These are phyloP conservation scores for Cosmorhoe ocellata DNA, from an alignment of 2,888 invertebrate genomes.

Conservation along the genomic window DNA sequence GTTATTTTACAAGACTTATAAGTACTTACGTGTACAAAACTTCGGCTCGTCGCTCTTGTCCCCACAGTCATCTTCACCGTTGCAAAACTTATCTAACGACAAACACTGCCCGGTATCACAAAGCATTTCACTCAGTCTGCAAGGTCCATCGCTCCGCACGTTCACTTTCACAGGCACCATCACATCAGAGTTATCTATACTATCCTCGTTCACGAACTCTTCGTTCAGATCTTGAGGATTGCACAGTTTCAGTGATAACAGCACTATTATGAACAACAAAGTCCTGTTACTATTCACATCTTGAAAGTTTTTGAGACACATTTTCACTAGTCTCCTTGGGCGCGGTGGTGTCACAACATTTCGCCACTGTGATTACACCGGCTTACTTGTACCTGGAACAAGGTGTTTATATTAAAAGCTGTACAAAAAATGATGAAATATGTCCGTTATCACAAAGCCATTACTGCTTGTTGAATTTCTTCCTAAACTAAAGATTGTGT, in stretches of 20 bases:
- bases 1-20: neutral
- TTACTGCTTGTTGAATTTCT: no score
- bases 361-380: conserved; percentile 33
- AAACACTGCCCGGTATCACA: conserved; percentile 87
- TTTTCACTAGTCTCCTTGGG: conserved; percentile 47
- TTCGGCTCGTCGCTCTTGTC: conserved; percentile 90
- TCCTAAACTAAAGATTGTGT: no score
- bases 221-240: conserved; percentile 74
- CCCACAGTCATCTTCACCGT: conserved; percentile 89
- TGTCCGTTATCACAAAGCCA: neutral
- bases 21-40: conserved; percentile 89
- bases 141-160: conserved; percentile 63
- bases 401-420: neutral
- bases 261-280: conserved; percentile 69
- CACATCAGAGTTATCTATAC: conserved; percentile 55
- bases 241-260: conserved; percentile 71
- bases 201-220: conserved; percentile 70
- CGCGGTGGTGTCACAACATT: conserved; percentile 62
- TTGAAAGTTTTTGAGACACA: conserved; percentile 66
- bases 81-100: conserved; percentile 88
- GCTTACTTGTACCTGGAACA: conserved; percentile 55
- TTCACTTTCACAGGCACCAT: conserved; percentile 60
- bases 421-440: neutral
- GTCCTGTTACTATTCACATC: conserved; percentile 66
- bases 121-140: conserved; percentile 83